These are phyloP conservation scores for Cantharis rustica DNA, from an alignment of 2,888 invertebrate genomes.

Conservation along the genomic window DNA sequence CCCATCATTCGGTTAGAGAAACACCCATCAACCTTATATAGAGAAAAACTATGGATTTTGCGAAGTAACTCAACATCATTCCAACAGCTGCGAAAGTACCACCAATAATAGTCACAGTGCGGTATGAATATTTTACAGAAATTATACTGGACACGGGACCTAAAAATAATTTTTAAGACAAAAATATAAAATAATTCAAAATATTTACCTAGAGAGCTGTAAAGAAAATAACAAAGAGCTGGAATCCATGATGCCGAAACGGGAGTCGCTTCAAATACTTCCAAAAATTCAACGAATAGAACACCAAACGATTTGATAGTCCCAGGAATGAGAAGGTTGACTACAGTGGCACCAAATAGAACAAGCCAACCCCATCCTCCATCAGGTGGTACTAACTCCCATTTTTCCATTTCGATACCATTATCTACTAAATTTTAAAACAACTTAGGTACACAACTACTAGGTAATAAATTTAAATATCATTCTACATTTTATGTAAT, in stretches of 20 bases:
- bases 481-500: not conserved
- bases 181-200: not conserved
- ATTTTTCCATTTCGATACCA: slow-evolving; percentile 58
- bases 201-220: slow-evolving; percentile 80
- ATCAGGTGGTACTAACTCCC: slow-evolving; percentile 80
- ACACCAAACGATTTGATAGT: slow-evolving; percentile 89
- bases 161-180: slow-evolving; percentile 52
- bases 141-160: slow-evolving; percentile 85
- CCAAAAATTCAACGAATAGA: slow-evolving; percentile 79
- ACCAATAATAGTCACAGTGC: slow-evolving; percentile 81
- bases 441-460: not conserved
- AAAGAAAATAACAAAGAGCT: slow-evolving; percentile 85
- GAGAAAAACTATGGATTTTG: slow-evolving; percentile 76
- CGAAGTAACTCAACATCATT: slow-evolving; percentile 83
- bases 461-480: not conserved
- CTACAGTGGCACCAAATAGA: slow-evolving; percentile 73
- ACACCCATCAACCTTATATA: slow-evolving; percentile 70
- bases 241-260: slow-evolving; percentile 82
- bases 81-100: slow-evolving; percentile 82
- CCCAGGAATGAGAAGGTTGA: slow-evolving; percentile 84
- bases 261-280: slow-evolving; percentile 75
- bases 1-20: not conserved
- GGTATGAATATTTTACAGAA: slow-evolving; percentile 81
- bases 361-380: slow-evolving; percentile 88
- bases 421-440: slow-evolving; percentile 34